These are phyloP conservation scores for Colossoma macropomum DNA, from an alignment of 2,113 vertebrate genomes.

Conservation along the genomic window DNA sequence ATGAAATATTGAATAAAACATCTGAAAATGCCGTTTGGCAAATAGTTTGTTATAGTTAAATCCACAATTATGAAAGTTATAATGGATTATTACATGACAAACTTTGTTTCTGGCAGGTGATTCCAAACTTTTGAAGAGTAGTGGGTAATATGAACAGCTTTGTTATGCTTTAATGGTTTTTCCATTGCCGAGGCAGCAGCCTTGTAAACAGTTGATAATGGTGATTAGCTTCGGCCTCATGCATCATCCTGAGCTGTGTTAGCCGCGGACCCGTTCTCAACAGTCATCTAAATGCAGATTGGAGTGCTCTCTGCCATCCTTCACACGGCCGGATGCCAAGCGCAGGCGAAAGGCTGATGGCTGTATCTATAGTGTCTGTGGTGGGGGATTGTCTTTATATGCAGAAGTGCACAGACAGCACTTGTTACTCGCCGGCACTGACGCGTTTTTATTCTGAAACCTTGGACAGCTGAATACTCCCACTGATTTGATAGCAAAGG, in stretches of 20 bases:
- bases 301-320: not conserved
- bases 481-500: not conserved
- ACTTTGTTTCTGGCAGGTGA: no score
- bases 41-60: no score
- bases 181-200: not conserved
- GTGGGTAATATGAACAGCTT: not conserved
- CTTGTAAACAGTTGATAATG: not conserved
- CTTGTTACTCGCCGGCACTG: not conserved
- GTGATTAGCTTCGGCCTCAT: not conserved
- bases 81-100: no score
- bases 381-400: not conserved
- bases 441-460: not conserved
- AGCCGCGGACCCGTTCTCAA: not conserved
- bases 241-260: not conserved
- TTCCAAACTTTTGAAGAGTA: no score
- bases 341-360: not conserved
- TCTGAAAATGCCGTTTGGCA: no score
- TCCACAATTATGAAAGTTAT: no score
- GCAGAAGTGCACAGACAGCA: not conserved
- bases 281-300: conserved; percentile 58
- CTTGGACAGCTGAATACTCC: not conserved
- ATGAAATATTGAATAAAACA: no score
- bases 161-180: not conserved
- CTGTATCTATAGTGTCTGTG: not conserved
- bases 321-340: conserved; percentile 10